These are phyloP conservation scores for Heliconius cydno DNA, from an alignment of 2,888 invertebrate species.

Conservation along the genomic window DNA sequence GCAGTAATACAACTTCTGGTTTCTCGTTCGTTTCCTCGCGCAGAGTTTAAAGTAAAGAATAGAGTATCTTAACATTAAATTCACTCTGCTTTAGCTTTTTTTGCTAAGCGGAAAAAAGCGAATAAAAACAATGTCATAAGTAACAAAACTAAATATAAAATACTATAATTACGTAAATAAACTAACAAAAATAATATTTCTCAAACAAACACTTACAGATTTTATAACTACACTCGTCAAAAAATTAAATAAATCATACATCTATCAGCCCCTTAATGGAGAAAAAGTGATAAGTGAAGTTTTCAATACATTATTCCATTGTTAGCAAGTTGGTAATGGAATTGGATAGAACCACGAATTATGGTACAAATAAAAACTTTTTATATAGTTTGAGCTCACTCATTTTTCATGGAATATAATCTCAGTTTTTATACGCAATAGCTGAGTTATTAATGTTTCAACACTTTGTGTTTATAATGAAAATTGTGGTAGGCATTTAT, in stretches of 20 bases:
- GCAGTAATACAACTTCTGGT: too few relatives aligned
- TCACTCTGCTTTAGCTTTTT: too few relatives aligned
- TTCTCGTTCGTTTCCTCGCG: too few relatives aligned
- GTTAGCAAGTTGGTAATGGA: constrained; percentile 13
- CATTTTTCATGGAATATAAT: constrained; percentile 21
- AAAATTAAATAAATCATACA: background rate
- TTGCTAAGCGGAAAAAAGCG: too few relatives aligned
- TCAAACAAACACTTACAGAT: background rate
- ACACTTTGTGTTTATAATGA: constrained; percentile 1
- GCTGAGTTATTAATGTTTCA: constrained; percentile 2
- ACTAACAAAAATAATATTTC: background rate
- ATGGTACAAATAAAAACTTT: constrained; percentile 25
- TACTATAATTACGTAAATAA: too few relatives aligned
- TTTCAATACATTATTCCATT: constrained; percentile 16
- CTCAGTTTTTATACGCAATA: constrained; percentile 10
- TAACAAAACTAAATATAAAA: too few relatives aligned
- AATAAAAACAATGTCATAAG: too few relatives aligned
- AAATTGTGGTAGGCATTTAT: background rate
- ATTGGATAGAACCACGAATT: constrained; percentile 18
- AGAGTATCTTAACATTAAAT: too few relatives aligned
- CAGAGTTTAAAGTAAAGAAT: too few relatives aligned
- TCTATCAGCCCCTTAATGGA: background rate
- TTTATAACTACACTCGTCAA: background rate
- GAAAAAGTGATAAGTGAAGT: background rate
- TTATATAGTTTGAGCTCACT: constrained; percentile 5